Evolutionary conservation across 2,113 vertebrate genomes (phyloP).

Genomic region (Dendropsophus ebraccatus): DNA sequence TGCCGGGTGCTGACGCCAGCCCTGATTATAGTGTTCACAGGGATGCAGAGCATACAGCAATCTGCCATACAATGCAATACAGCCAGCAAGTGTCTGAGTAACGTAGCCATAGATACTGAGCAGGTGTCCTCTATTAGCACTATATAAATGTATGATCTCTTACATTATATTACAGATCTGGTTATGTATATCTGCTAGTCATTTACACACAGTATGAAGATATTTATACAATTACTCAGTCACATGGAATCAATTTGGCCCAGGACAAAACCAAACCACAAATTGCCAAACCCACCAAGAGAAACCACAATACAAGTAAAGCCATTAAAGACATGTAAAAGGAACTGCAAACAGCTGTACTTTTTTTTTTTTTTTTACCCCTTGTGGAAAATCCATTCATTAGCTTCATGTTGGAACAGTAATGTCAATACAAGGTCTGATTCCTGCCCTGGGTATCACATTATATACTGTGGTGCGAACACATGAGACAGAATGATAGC

Average conservation of each 20-base stretch:
- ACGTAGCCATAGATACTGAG: too few species aligned
- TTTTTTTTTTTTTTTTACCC: not conserved
- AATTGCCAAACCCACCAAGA: conserved; percentile 37
- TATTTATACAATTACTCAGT: conserved; percentile 1
- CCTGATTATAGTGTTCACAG: not conserved
- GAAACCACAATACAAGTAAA: conserved; percentile 48
- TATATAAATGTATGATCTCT: not conserved
- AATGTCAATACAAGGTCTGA: not conserved
- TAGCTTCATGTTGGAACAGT: not conserved
- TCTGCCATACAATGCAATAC: too few species aligned
- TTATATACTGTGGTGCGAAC: not conserved
- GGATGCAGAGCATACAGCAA: too few species aligned
- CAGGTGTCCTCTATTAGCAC: not conserved
- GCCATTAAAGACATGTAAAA: conserved; percentile 8
- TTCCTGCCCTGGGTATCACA: not conserved
- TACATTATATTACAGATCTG: not conserved
- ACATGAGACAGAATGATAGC: not conserved
- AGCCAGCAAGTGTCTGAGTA: too few species aligned
- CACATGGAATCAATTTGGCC: conserved; percentile 35
- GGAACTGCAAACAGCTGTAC: conserved; percentile 48
- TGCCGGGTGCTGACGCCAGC: too few species aligned
- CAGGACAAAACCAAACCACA: conserved; percentile 38
- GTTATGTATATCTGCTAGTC: not conserved
- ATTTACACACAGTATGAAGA: conserved; percentile 11
- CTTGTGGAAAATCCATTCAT: not conserved